A percentile compares a stretch with the other conserved stretches of the same genome.
These are phyloP conservation scores for Synanthedon vespiformis DNA, from an alignment of 2,888 invertebrate genomes.

Conservation along the genomic window DNA sequence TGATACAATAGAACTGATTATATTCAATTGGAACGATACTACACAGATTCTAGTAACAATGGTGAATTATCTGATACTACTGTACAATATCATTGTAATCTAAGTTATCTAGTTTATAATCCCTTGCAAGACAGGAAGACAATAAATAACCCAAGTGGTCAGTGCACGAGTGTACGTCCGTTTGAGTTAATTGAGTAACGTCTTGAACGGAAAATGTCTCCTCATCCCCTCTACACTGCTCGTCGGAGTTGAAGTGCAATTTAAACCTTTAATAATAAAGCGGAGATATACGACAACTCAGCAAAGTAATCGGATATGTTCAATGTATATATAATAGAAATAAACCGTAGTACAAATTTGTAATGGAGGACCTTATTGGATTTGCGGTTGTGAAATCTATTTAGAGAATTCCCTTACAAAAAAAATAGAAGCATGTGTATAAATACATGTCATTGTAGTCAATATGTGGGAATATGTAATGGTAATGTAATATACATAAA, in stretches of 20 bases:
- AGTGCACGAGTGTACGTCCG: slow-evolving; percentile 9
- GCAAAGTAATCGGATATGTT: background rate
- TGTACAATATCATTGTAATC: slow-evolving; percentile 15
- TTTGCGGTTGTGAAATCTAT: too few relatives aligned
- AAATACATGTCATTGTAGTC: too few relatives aligned
- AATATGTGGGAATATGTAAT: too few relatives aligned
- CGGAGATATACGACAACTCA: background rate
- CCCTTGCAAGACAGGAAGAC: slow-evolving; percentile 31
- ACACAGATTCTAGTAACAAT: too few relatives aligned
- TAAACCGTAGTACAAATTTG: too few relatives aligned
- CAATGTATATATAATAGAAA: background rate
- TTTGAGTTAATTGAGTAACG: slow-evolving; percentile 15
- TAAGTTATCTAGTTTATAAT: slow-evolving; percentile 18
- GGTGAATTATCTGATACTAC: too few relatives aligned
- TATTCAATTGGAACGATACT: too few relatives aligned
- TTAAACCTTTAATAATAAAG: background rate
- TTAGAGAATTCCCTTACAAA: too few relatives aligned
- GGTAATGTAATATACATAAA: too few relatives aligned
- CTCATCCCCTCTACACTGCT: background rate
- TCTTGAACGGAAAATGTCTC: background rate
- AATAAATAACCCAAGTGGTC: slow-evolving; percentile 34
- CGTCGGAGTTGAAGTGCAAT: background rate
- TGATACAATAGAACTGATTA: too few relatives aligned
- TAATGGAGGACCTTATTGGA: too few relatives aligned
- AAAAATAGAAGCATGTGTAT: too few relatives aligned